These are phyloP conservation scores for Clarias magur DNA, from an alignment of 2,113 vertebrate species.

Conservation along the genomic window DNA sequence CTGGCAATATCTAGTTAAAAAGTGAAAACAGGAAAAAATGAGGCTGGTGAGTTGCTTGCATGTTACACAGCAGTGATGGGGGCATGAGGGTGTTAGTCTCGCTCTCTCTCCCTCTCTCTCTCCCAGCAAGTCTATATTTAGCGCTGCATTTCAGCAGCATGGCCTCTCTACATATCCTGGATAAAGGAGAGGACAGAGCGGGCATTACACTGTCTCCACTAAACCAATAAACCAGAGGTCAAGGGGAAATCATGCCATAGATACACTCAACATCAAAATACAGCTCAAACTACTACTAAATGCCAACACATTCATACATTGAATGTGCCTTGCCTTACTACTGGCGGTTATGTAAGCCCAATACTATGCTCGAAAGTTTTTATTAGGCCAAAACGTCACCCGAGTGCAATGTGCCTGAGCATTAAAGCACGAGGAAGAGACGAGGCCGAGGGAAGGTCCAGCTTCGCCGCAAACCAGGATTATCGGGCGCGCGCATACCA, in stretches of 20 bases:
- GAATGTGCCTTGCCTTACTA: not conserved
- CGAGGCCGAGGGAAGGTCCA: not conserved
- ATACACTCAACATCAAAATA: not conserved
- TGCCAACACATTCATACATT: not conserved
- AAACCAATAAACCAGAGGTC: not conserved
- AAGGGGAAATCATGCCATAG: not conserved
- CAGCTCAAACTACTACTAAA: not conserved
- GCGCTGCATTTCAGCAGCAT: not conserved
- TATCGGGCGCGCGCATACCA: not conserved
- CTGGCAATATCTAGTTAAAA: not conserved
- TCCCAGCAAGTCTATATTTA: slow-evolving; percentile 18
- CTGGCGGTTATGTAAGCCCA: not conserved
- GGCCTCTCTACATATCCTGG: not conserved
- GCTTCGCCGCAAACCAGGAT: not conserved
- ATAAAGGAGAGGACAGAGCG: not conserved
- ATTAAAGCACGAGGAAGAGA: not conserved
- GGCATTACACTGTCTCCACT: not conserved
- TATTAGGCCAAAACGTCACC: not conserved
- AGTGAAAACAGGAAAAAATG: not conserved
- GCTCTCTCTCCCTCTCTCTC: slow-evolving; percentile 1
- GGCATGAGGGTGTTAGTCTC: not conserved
- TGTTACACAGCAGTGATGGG: not conserved
- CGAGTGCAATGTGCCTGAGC: not conserved
- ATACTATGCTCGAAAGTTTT: not conserved
- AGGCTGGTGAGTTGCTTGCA: not conserved